phyloP scores from a whole-genome alignment of 1,140 invertebrate species.

The Venustaconcha ellipsiformis region DNA sequence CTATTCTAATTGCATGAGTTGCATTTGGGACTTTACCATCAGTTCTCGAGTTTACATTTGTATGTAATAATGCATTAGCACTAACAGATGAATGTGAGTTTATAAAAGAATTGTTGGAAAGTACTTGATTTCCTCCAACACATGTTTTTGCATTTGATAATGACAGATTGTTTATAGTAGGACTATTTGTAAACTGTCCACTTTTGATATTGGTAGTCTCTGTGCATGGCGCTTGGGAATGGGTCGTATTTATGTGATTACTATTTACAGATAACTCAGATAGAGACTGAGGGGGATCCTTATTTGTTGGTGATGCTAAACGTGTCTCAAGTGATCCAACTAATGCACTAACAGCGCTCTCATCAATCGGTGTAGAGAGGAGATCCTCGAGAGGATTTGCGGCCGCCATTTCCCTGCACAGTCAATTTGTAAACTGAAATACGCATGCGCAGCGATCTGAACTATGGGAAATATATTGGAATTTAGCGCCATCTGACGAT shows the following conservation, averaged over 20 bases:
- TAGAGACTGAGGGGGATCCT: slow-evolving; percentile 61
- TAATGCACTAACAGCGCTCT: slow-evolving; percentile 87
- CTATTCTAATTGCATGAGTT: no score
- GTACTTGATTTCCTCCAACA: no score
- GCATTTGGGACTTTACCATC: no score
- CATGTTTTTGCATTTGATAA: slow-evolving; percentile 21
- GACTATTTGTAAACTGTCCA: background rate
- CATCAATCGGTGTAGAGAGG: slow-evolving; percentile 91
- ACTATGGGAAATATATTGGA: slow-evolving; percentile 55
- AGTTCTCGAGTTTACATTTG: no score
- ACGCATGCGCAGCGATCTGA: slow-evolving; percentile 74
- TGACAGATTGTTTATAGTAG: slow-evolving; percentile 29
- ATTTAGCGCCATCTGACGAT: slow-evolving; percentile 50
- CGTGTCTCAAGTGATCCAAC: slow-evolving; percentile 88
- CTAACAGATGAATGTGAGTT: no score
- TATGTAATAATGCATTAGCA: no score
- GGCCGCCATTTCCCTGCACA: slow-evolving; percentile 90
- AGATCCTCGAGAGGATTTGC: slow-evolving; percentile 95
- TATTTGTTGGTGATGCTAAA: slow-evolving; percentile 77
- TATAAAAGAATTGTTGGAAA: no score
- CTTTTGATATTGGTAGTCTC: background rate
- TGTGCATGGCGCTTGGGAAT: slow-evolving; percentile 44
- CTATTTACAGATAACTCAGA: slow-evolving; percentile 59
- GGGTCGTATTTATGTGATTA: slow-evolving; percentile 56
- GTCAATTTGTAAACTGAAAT: slow-evolving; percentile 74